Evolutionary conservation across 2,113 vertebrate species (phyloP).

Genomic region (Platichthys flesus): DNA sequence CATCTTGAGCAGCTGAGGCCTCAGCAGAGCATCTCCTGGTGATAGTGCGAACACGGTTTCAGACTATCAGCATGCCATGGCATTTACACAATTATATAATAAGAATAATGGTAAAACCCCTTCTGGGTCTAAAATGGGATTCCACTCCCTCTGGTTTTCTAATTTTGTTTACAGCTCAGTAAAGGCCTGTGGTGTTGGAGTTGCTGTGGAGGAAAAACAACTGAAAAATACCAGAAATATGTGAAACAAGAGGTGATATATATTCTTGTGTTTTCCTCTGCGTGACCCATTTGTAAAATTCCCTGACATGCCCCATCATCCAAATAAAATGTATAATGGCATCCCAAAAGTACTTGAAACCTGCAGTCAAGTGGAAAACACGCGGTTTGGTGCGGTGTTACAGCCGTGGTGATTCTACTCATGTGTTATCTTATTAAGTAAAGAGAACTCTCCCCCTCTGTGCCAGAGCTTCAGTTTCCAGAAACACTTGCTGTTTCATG

Average conservation of each 20-base stretch:
- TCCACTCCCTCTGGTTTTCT: not conserved
- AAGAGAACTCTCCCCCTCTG: not conserved
- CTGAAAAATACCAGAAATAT: conserved; percentile 7
- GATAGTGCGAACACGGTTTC: conserved; percentile 14
- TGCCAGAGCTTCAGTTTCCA: not conserved
- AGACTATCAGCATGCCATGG: not conserved
- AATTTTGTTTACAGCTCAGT: conserved; percentile 11
- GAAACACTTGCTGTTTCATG: not conserved
- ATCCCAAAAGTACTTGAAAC: conserved; percentile 9
- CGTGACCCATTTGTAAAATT: conserved; percentile 26
- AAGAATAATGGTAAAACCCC: not conserved
- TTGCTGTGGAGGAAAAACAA: not conserved
- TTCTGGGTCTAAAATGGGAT: not conserved
- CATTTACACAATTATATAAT: conserved; percentile 14
- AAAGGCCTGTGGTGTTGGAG: not conserved
- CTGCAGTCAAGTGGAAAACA: conserved; percentile 24
- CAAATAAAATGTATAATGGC: conserved; percentile 9
- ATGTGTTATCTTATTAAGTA: not conserved
- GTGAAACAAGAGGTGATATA: not conserved
- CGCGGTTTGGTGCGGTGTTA: conserved; percentile 3
- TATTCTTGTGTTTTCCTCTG: not conserved
- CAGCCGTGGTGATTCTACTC: conserved; percentile 3
- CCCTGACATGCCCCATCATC: conserved; percentile 2
- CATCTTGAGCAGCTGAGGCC: conserved; percentile 85
- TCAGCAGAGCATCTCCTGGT: conserved; percentile 87